Conservation (phyloP, 2,888 invertebrate species). For the Drosophila mayaguana region DNA sequence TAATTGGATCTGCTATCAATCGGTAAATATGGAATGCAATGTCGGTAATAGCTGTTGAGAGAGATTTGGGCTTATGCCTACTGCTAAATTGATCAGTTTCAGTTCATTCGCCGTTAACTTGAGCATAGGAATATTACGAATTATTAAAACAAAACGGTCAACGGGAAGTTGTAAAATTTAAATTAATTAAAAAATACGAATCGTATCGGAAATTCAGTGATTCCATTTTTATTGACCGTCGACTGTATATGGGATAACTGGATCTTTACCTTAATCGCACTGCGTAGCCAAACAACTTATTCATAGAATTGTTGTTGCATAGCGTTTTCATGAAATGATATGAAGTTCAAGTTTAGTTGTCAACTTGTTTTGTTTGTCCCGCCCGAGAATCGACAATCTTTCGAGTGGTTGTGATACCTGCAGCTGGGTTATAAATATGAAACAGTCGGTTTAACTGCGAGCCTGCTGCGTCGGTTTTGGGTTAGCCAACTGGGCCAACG, state of each 20-base stretch:
- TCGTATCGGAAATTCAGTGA: neutral
- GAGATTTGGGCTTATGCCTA: neutral
- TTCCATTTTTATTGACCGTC: slow-evolving; percentile 3
- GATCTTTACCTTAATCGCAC: neutral
- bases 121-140: neutral
- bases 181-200: neutral
- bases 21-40: neutral
- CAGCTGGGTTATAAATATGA: slow-evolving; percentile 73
- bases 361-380: slow-evolving; percentile 16
- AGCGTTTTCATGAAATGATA: slow-evolving; percentile 11
- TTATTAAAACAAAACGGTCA: neutral
- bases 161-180: slow-evolving; percentile 11
- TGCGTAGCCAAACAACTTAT: neutral
- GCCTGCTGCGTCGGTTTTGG: slow-evolving; percentile 49
- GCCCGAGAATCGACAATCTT: slow-evolving; percentile 6
- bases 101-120: neutral
- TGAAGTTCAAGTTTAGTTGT: slow-evolving; percentile 12
- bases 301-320: slow-evolving; percentile 6
- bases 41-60: neutral
- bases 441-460: slow-evolving; percentile 46
- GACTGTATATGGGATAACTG: neutral
- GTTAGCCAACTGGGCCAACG: slow-evolving; percentile 36
- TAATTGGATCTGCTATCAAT: neutral
- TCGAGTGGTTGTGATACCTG: slow-evolving; percentile 10
- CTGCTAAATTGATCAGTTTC: neutral